These are phyloP conservation scores for Diabrotica undecimpunctata DNA, from an alignment of 1,140 invertebrate species.

Conservation along the genomic window DNA sequence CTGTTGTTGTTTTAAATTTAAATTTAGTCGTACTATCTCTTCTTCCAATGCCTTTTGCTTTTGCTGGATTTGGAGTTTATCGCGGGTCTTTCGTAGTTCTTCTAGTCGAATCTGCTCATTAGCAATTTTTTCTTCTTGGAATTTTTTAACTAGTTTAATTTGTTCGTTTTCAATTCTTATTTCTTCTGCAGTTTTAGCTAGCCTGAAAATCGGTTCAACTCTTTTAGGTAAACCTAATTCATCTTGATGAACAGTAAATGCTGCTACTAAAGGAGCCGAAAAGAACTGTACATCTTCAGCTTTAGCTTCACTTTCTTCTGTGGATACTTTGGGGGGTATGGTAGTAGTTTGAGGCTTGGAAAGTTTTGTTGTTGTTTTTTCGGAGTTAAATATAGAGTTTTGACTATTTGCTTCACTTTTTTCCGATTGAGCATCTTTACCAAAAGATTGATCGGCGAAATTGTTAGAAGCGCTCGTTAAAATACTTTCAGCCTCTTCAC, in stretches of 20 bases:
- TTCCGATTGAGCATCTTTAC: background rate
- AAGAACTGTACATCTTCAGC: slow-evolving; percentile 75
- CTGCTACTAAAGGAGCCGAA: slow-evolving; percentile 71
- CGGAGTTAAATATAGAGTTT: background rate
- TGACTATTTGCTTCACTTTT: background rate
- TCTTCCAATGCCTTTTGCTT: slow-evolving; percentile 67
- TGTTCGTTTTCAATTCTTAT: slow-evolving; percentile 26
- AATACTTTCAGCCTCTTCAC: slow-evolving; percentile 32
- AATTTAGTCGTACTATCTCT: slow-evolving; percentile 52
- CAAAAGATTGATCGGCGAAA: slow-evolving; percentile 16
- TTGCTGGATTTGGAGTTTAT: slow-evolving; percentile 56
- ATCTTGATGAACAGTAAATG: slow-evolving; percentile 80
- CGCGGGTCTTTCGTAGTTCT: slow-evolving; percentile 44
- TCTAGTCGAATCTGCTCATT: slow-evolving; percentile 34
- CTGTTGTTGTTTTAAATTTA: slow-evolving; percentile 56
- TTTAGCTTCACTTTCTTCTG: slow-evolving; percentile 61
- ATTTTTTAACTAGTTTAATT: slow-evolving; percentile 11
- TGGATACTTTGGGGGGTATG: slow-evolving; percentile 55
- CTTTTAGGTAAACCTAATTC: slow-evolving; percentile 68
- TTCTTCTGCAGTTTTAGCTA: slow-evolving; percentile 25
- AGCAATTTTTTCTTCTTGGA: slow-evolving; percentile 23
- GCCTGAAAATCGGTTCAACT: slow-evolving; percentile 64
- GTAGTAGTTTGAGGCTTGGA: slow-evolving; percentile 43
- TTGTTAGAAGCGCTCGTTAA: slow-evolving; percentile 35
- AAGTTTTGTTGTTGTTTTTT: slow-evolving; percentile 4